Evolutionary conservation across 2,797 vertebrate genomes (phyloP), one percentile per base, ranked within the genome.

Genomic region (Parauchenoglanis punctatus): DNA sequence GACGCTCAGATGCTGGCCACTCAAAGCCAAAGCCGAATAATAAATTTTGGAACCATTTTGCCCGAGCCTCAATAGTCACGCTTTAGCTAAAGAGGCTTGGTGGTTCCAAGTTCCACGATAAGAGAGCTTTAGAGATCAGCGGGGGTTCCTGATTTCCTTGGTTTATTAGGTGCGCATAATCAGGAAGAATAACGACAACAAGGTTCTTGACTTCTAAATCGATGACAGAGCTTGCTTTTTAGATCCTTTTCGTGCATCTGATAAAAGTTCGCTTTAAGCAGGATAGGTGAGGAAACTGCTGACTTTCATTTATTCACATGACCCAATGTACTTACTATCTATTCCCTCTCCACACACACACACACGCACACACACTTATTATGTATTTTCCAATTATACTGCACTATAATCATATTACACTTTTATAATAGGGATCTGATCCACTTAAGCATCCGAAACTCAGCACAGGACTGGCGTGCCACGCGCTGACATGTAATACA

Each of bases 341-440:
- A 54, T 23, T 20, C n/a, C n/a, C 61, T 82, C 18, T 90, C 54
- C 72, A 84, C 88, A 87, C 12, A 31, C 78, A 86, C 73, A 89
- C 90, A 90, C 20, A 89, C 90, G 90, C 20, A 88, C 17, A 31
- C 82, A 84, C 63, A 84, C 67, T 89, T 88, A 89, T 10, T 87
- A 92, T 68, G 63, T 81, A 90, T 90, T 93, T 93, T 91, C 84
- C 90, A 58, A 58, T 78, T 78, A 78, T 23, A 78, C 28, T 78
- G 52, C 83, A 86, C 90, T 92, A 89, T 91, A 90, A 93, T 93
- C 86, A 87, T 87, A 91, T 93, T 91, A 92, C 82, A 86, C 85
- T 92, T 93, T 90, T 87, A 90, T 90, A 93, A 92, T 81, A 87
- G 81, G 92, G 81, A 91, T 88, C 90, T 89, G 83, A 92, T 91